Conservation (phyloP, 2,113 vertebrate species). For the Uria lomvia region DNA sequence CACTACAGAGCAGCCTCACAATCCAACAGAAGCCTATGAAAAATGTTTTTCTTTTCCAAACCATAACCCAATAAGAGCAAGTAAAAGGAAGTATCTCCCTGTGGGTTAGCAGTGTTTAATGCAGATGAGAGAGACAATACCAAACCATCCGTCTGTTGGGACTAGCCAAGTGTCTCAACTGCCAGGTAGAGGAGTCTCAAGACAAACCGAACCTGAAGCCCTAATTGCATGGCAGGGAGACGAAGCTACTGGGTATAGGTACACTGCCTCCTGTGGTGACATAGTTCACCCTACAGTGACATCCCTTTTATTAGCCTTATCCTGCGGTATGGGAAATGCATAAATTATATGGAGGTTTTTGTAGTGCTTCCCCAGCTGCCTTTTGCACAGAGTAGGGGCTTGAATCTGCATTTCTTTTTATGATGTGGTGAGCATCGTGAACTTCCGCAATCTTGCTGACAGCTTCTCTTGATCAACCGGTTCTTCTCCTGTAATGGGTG, state of each 20-base stretch:
- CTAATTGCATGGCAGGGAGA: neutral
- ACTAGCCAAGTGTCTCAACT: neutral
- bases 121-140: neutral
- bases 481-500: neutral
- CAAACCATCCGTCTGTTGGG: neutral
- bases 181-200: neutral
- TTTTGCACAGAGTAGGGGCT: neutral
- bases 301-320: neutral
- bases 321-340: neutral
- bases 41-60: neutral
- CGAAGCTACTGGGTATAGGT: neutral
- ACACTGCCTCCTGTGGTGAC: neutral
- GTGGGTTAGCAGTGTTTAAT: neutral
- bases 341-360: neutral
- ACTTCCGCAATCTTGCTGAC: neutral
- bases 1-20: neutral
- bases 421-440: neutral
- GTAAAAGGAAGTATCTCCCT: neutral
- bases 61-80: neutral
- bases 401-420: neutral
- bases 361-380: neutral
- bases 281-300: neutral
- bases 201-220: neutral
- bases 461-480: neutral
- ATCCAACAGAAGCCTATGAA: neutral